Conservation (phyloP, 2,888 invertebrate species). For the Scaptomyza tumidula region DNA sequence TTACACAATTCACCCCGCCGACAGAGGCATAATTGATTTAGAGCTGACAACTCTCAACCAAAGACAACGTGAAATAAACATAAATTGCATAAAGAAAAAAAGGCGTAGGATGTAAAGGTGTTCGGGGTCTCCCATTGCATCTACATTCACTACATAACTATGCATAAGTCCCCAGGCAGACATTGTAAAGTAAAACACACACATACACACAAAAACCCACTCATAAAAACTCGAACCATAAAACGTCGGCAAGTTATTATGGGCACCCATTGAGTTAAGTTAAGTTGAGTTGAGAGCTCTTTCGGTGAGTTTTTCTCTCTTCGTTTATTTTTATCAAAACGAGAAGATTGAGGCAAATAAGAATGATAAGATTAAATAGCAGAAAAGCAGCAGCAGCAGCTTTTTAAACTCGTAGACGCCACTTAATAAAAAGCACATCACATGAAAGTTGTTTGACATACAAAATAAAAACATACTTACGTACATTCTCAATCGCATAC, state of each 20-base stretch:
- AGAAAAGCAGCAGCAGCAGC: constrained; percentile 9
- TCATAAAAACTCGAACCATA: constrained; percentile 34
- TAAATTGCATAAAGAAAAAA: constrained; percentile 65
- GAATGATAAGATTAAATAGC: constrained; percentile 31
- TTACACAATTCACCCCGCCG: constrained; percentile 39
- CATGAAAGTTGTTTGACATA: constrained; percentile 35
- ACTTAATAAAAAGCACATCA: constrained; percentile 13
- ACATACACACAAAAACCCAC: constrained; percentile 6
- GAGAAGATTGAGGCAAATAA: constrained; percentile 16
- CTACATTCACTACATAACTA: constrained; percentile 4
- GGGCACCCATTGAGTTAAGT: constrained; percentile 36
- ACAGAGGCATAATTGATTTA: constrained; percentile 66
- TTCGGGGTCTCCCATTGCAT: constrained; percentile 40
- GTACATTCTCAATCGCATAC: background rate
- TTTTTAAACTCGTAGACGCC: constrained; percentile 6
- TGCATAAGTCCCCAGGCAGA: constrained; percentile 13
- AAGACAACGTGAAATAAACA: constrained; percentile 37
- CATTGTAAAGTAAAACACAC: constrained; percentile 13
- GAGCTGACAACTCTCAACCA: constrained; percentile 51
- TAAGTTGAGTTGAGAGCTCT: constrained; percentile 26
- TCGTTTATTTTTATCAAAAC: background rate
- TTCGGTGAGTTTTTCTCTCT: constrained; percentile 21
- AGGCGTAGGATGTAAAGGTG: constrained; percentile 56
- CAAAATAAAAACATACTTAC: background rate
- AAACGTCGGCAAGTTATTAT: constrained; percentile 37